Evolutionary conservation across 35 echinoderm and acorn worm species (phyloP).

Genomic region (Diadema setosum): DNA sequence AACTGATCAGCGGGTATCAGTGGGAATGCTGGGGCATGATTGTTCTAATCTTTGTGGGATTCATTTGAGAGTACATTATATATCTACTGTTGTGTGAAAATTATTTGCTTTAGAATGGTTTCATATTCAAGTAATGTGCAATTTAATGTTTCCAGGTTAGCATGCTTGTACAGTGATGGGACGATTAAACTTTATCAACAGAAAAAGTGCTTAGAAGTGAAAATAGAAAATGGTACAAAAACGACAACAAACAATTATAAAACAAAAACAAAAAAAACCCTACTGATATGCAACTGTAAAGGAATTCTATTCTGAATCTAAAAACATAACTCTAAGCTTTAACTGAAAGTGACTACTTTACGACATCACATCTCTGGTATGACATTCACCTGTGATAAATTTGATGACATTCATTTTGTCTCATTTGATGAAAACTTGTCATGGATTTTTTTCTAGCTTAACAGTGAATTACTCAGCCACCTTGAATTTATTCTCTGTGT

Average conservation of each 20-base stretch:
- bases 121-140: too few relatives aligned
- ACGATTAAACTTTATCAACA: background rate
- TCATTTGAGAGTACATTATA: too few relatives aligned
- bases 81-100: too few relatives aligned
- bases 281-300: background rate
- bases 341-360: background rate
- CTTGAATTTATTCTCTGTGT: constrained; percentile 7
- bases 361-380: background rate
- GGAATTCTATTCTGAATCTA: background rate
- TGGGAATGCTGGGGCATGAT: background rate
- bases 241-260: too few relatives aligned
- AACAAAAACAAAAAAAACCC: too few relatives aligned
- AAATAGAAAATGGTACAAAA: too few relatives aligned
- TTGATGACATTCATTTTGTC: background rate
- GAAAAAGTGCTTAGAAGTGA: too few relatives aligned
- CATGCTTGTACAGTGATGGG: too few relatives aligned
- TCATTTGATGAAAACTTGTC: background rate
- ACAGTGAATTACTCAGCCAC: background rate
- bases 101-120: too few relatives aligned
- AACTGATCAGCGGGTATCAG: background rate
- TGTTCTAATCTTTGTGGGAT: too few relatives aligned
- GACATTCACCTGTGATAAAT: background rate
- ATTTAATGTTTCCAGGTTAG: too few relatives aligned
- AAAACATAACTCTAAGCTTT: background rate
- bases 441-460: background rate